phyloP scores from a whole-genome alignment of 2,888 invertebrate genomes.

The Chalcis sispes region DNA sequence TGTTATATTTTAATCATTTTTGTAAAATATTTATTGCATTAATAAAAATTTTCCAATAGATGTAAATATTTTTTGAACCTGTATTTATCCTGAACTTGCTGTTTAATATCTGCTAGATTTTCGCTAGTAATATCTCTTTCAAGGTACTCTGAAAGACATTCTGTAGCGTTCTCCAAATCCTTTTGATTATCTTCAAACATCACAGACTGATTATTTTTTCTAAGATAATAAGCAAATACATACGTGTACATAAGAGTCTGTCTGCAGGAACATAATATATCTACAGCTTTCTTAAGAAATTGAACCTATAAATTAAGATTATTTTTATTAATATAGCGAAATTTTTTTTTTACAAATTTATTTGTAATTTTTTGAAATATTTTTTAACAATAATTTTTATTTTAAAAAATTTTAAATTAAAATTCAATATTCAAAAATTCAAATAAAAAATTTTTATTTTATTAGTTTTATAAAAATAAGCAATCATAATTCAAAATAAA shows the following conservation, averaged over 20 bases:
- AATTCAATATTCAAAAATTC: background rate
- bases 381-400: background rate
- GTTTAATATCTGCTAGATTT: constrained; percentile 97
- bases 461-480: background rate
- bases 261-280: constrained; percentile 96
- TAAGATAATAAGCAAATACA: constrained; percentile 98
- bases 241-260: constrained; percentile 99
- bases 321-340: background rate
- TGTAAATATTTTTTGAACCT: constrained; percentile 83
- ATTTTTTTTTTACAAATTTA: too few species aligned
- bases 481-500: background rate
- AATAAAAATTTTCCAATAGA: too few species aligned
- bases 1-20: background rate
- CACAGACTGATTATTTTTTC: constrained; percentile 98
- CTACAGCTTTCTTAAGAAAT: constrained; percentile 98
- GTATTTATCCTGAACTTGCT: constrained; percentile 98
- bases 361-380: background rate
- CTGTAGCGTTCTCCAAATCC: constrained; percentile 98
- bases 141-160: constrained; percentile 97
- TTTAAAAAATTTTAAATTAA: background rate
- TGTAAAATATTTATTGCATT: background rate
- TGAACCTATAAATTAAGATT: constrained; percentile 83
- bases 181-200: constrained; percentile 99
- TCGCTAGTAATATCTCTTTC: constrained; percentile 98
- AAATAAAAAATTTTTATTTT: background rate